Evolutionary conservation across 2,113 vertebrate species (phyloP).

Genomic region (Apus apus): DNA sequence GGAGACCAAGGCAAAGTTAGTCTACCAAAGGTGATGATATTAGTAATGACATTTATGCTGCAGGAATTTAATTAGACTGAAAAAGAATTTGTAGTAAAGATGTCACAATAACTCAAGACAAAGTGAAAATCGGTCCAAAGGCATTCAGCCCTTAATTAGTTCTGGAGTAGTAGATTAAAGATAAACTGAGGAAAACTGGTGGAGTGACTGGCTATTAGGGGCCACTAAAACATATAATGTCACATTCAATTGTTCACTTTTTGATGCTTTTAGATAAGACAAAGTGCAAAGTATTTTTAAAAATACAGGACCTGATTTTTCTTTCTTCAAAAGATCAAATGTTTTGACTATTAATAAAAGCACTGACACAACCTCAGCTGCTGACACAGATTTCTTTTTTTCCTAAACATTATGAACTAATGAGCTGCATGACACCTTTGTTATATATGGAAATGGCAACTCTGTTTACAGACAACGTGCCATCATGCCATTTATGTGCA

Average conservation of each 20-base stretch:
- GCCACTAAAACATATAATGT: not conserved
- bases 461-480: not conserved
- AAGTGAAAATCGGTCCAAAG: conserved; percentile 51
- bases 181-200: conserved; percentile 31
- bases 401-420: not conserved
- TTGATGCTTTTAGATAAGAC: not conserved
- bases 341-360: not conserved
- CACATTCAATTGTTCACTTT: conserved; percentile 29
- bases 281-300: not conserved
- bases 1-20: conserved; percentile 13
- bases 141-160: conserved; percentile 51
- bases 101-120: conserved; percentile 56
- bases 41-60: conserved; percentile 57
- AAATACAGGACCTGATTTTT: not conserved
- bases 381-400: not conserved
- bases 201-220: conserved; percentile 19
- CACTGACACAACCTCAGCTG: not conserved
- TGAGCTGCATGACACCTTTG: not conserved
- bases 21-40: conserved; percentile 45
- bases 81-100: conserved; percentile 52
- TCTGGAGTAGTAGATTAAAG: conserved; percentile 46
- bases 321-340: conserved; percentile 2
- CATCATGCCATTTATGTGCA: not conserved
- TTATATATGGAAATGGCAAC: not conserved
- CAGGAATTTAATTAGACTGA: conserved; percentile 64